Evolutionary conservation across 2,113 vertebrate genomes (phyloP).

Genomic region (Hyla sarda): DNA sequence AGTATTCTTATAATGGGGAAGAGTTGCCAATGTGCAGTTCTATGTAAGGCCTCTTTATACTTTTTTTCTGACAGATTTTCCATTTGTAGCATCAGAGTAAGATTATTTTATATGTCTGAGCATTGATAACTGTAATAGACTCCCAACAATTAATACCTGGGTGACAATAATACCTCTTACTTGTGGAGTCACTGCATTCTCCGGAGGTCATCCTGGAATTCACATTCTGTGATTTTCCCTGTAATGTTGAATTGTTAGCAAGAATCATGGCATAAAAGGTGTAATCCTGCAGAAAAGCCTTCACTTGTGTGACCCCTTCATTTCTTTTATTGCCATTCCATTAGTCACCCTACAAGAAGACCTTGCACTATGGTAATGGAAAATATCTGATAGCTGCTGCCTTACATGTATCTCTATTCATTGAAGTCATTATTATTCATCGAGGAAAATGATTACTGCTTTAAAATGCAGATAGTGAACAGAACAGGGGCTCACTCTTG

Average conservation of each 20-base stretch:
- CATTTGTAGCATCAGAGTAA: not conserved
- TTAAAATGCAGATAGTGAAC: conserved; percentile 8
- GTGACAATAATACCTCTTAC: not conserved
- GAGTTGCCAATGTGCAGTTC: not conserved
- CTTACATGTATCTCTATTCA: conserved; percentile 8
- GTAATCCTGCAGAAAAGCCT: not conserved
- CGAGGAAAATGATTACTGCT: not conserved
- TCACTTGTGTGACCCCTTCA: conserved; percentile 3
- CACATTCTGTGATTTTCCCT: not conserved
- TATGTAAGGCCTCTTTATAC: not conserved
- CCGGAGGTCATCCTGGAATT: not conserved
- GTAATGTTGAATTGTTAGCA: not conserved
- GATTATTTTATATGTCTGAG: not conserved
- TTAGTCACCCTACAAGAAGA: not conserved
- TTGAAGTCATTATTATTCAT: conserved; percentile 15
- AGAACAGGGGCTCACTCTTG: not conserved
- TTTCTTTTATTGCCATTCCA: conserved; percentile 10
- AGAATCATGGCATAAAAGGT: not conserved
- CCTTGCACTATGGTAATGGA: conserved; percentile 15
- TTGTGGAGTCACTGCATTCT: not conserved
- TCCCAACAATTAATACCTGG: not conserved
- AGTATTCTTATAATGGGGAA: not conserved
- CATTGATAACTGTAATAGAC: not conserved
- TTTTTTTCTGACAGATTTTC: not conserved
- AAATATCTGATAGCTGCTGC: not conserved